Conservation (phyloP, 2,797 vertebrate species). For the Craterocephalus amniculus region DNA sequence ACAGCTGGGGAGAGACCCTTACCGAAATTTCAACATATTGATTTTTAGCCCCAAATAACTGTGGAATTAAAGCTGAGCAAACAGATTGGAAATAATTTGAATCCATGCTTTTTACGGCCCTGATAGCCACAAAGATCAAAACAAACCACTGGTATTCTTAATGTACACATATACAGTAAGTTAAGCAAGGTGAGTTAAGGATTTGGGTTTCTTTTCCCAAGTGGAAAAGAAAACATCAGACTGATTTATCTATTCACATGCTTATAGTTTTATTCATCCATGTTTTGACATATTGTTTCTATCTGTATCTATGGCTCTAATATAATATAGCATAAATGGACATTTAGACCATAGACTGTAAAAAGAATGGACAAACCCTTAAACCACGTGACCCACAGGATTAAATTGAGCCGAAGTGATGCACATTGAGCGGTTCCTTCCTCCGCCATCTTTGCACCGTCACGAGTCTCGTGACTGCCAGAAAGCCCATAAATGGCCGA, state of each 20-base stretch:
- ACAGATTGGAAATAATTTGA: constrained; percentile 38
- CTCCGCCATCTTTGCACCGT: too few species aligned
- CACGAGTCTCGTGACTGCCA: too few species aligned
- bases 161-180: constrained; percentile 7
- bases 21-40: constrained; percentile 27
- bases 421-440: too few species aligned
- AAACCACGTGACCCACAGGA: too few species aligned
- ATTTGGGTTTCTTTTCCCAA: too few species aligned
- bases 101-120: constrained; percentile 28
- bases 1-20: constrained; percentile 56
- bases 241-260: not conserved
- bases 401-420: too few species aligned
- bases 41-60: constrained; percentile 3
- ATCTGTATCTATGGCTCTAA: not conserved
- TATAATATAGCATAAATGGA: not conserved
- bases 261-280: not conserved
- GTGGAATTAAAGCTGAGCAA: constrained; percentile 41
- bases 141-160: constrained; percentile 9
- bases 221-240: too few species aligned
- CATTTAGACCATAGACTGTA: too few species aligned
- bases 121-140: constrained; percentile 16
- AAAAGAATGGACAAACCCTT: too few species aligned
- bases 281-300: not conserved
- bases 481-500: too few species aligned
- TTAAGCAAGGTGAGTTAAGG: not conserved